phyloP scores from a whole-genome alignment of 92 coral and sea anemone species.

The Zoanthus gigantus region DNA sequence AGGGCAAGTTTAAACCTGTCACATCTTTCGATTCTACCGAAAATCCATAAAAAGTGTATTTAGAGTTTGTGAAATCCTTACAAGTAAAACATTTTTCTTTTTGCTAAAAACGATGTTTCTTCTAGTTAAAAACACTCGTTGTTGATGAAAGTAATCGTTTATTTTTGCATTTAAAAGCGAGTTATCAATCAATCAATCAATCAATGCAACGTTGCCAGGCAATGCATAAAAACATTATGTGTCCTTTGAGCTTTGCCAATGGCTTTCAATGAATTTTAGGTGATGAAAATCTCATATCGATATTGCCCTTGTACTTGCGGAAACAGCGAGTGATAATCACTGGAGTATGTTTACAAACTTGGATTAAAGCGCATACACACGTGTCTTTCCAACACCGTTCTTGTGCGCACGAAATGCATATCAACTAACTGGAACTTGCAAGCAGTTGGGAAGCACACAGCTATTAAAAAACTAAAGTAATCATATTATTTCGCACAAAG shows the following conservation, averaged over 20 bases:
- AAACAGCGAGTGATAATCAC: conserved; percentile 30
- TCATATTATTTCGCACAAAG: neutral
- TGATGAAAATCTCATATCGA: neutral
- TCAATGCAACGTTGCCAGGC: neutral
- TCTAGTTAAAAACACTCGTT: neutral
- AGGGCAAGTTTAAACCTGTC: conserved; percentile 26
- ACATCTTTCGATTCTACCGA: neutral
- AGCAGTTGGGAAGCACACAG: neutral
- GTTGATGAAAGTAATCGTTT: neutral
- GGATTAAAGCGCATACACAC: conserved; percentile 44
- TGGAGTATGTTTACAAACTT: conserved; percentile 21
- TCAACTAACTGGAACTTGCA: conserved; percentile 7
- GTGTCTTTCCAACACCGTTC: neutral
- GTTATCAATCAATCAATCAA: neutral
- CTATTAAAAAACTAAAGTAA: neutral
- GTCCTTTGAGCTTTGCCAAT: neutral
- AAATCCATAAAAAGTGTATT: neutral
- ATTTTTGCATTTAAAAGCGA: neutral
- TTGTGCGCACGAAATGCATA: conserved; percentile 27
- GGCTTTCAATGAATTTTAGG: neutral
- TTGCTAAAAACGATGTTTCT: neutral
- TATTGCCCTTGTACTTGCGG: conserved; percentile 12
- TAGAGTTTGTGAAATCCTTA: neutral
- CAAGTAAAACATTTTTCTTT: neutral
- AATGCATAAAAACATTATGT: neutral